Evolutionary conservation across 2,888 invertebrate genomes (phyloP).

Genomic region (Clostera curtula): DNA sequence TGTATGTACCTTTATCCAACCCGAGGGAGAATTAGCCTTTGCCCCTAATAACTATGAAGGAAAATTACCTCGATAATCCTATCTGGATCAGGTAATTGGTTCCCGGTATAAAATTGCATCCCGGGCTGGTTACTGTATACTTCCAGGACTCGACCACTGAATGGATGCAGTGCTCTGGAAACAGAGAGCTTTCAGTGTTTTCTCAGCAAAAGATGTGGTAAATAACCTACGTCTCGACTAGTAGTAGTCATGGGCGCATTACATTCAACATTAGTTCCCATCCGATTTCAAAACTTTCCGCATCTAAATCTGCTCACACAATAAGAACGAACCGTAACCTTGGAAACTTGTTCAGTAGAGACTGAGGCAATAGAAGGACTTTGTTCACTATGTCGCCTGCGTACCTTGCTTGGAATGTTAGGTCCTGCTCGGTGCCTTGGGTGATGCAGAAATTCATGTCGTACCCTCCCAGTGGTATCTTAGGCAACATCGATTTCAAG

Average conservation of each 20-base stretch:
- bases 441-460: conserved; percentile 89
- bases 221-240: too few species aligned
- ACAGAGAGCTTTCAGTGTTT: background rate
- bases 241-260: too few species aligned
- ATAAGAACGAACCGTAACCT: too few species aligned
- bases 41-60: background rate
- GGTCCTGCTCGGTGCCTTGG: conserved; percentile 69
- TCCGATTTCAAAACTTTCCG: too few species aligned
- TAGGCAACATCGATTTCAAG: conserved; percentile 79
- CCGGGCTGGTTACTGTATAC: conserved; percentile 92
- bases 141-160: conserved; percentile 83
- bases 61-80: conserved; percentile 47
- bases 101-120: conserved; percentile 92
- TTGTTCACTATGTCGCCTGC: too few species aligned
- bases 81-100: conserved; percentile 78
- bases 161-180: conserved; percentile 78
- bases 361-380: too few species aligned
- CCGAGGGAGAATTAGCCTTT: too few species aligned
- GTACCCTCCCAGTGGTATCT: conserved; percentile 82
- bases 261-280: too few species aligned
- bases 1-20: background rate
- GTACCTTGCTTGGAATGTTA: conserved; percentile 77
- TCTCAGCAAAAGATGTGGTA: too few species aligned
- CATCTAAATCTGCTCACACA: too few species aligned
- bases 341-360: too few species aligned